A percentile compares a stretch with the other conserved stretches of the same genome.
Conservation (phyloP, 2,888 invertebrate species). For the Xanthorhoe designata region DNA sequence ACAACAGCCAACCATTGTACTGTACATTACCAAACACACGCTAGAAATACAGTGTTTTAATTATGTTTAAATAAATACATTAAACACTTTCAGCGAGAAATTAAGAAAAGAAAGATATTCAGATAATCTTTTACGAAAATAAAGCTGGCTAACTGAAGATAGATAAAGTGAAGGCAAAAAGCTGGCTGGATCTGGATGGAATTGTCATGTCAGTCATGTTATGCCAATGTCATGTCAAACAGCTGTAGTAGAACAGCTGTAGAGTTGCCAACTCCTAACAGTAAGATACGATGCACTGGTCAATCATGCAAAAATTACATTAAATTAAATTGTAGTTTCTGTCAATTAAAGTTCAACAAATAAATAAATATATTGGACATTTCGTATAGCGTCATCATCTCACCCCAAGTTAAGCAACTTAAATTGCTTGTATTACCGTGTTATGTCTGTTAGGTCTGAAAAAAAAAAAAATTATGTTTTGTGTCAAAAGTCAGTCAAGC, state of each 20-base stretch:
- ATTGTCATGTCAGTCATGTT: not conserved
- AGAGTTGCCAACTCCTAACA: not conserved
- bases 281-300: no score
- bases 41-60: conserved; percentile 42
- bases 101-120: conserved; percentile 49
- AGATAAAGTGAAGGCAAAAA: not conserved
- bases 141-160: conserved; percentile 50
- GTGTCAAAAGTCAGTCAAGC: no score
- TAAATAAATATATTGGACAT: no score
- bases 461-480: no score
- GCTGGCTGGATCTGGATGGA: not conserved
- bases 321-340: no score
- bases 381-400: no score
- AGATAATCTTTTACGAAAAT: conserved; percentile 68
- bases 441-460: no score
- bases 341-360: no score
- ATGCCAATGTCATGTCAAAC: not conserved
- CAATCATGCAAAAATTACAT: no score
- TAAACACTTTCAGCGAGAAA: conserved; percentile 59
- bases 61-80: conserved; percentile 49
- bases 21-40: conserved; percentile 50
- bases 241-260: not conserved
- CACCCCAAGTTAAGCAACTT: no score
- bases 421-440: no score
- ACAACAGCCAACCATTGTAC: conserved; percentile 63